These are phyloP conservation scores for Tragelaphus eurycerus DNA, from an alignment of 2,797 vertebrate genomes.

Conservation along the genomic window DNA sequence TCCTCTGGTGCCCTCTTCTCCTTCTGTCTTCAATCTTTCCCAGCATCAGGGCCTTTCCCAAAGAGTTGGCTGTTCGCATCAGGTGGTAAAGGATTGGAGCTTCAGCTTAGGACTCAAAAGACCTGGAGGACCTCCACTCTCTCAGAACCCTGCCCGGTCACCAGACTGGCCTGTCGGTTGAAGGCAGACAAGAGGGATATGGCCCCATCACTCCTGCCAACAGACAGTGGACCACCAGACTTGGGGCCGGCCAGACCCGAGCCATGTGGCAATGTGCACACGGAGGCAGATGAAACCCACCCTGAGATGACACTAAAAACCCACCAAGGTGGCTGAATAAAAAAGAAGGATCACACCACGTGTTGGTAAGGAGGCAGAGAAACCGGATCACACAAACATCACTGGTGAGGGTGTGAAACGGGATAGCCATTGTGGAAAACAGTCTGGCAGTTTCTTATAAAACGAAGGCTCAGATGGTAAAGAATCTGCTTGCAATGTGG, in stretches of 20 bases:
- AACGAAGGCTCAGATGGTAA: background rate
- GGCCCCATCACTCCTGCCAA: background rate
- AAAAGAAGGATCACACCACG: background rate
- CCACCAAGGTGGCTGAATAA: background rate
- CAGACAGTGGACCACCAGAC: background rate
- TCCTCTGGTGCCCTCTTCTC: background rate
- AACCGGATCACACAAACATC: rapidly evolving
- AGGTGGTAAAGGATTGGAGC: background rate
- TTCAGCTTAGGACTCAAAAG: background rate
- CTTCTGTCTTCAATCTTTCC: background rate
- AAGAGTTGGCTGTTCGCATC: background rate
- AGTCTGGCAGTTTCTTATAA: background rate
- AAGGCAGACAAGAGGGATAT: background rate
- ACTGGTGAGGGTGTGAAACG: background rate
- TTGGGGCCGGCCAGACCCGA: background rate
- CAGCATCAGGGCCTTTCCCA: background rate
- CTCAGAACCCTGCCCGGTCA: background rate
- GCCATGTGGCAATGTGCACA: background rate
- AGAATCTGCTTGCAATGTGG: background rate
- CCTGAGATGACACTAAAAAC: background rate
- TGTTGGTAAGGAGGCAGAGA: background rate
- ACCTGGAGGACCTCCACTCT: background rate
- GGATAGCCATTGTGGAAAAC: background rate
- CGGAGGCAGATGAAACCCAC: background rate
- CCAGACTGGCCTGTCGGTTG: background rate